Base-by-base conservation (phyloP, 2,113 vertebrate genomes). In the Microcebus griseorufus region DNA sequence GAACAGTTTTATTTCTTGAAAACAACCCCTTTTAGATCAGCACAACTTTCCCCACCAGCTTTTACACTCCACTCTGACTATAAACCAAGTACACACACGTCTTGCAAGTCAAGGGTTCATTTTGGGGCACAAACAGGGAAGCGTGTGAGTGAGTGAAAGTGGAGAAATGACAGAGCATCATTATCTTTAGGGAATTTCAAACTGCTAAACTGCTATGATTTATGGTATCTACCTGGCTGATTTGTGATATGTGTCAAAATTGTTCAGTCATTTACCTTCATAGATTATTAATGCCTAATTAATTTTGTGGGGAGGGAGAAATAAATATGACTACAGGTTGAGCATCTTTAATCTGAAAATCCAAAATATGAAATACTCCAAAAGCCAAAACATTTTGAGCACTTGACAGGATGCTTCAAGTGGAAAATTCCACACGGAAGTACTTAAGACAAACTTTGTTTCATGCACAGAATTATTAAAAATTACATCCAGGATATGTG, bases 1-100 rank as follows among this genome's bases (percentile, higher is more conserved):
- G 9, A 92, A 18, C 18, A 42, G 20, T 82, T 84, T 94, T 82
- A 90, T 51, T 88, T 88, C 94, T 93, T 85, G 55, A 85, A 96
- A 62, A 72, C 32, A 62, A 42, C 48, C 25, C 9, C 27, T 75
- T 84, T 88, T 65, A 14, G 60, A 60, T 84, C 20, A 72, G 22
- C 34, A 79, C 22, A 72, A 29, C 16, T 10, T 37, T 3, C 2
- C 12, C 1, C 16, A 17, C 32, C 2, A 67, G 9, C 20, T 80
- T 86, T 78, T 89, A 37, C 11, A 20, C 23, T 64, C 27, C 64
- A 5, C 23, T 76, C 72, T 76, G n/a, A 45, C n/a, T n/a, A 1
- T 0, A 86, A 83, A 37, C 29, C 39, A 55, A 65, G 9, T 3
- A 39, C 22, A 20, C 1, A 3, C 9, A 82, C 8, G 34, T 8